A percentile compares a stretch with the other conserved stretches of the same genome.
Evolutionary conservation across 2,888 invertebrate genomes (phyloP).

Genomic region (Euplexia lucipara): DNA sequence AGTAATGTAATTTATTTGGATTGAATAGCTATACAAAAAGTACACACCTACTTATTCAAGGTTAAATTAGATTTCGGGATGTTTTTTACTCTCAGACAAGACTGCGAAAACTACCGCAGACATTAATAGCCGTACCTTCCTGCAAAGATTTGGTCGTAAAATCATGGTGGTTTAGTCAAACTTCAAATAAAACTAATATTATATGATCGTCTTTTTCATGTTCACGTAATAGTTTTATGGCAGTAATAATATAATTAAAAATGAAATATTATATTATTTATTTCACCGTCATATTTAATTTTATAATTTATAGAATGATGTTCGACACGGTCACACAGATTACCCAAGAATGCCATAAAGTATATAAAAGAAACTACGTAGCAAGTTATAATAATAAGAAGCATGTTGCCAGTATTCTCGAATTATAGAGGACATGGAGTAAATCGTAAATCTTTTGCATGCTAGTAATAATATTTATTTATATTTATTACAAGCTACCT

Average conservation of each 20-base stretch:
- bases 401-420: too few species aligned
- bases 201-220: not conserved
- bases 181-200: conserved; percentile 1
- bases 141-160: not conserved
- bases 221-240: conserved; percentile 27
- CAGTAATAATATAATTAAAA: conserved; percentile 7
- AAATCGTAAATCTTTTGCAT: too few species aligned
- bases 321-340: not conserved
- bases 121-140: not conserved
- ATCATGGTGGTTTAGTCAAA: not conserved
- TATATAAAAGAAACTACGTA: too few species aligned
- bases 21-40: not conserved
- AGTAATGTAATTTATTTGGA: not conserved
- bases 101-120: not conserved
- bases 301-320: conserved; percentile 6
- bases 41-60: not conserved
- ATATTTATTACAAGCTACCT: too few species aligned
- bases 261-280: not conserved
- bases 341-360: too few species aligned
- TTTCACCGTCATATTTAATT: not conserved
- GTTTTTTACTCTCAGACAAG: too few species aligned
- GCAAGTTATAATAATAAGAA: too few species aligned
- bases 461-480: too few species aligned
- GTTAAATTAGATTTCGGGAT: not conserved
- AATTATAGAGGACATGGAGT: too few species aligned